Percentiles rank a stretch among this genome's conserved stretches.
These are phyloP conservation scores for Drosophila mercatorum DNA, from an alignment of 2,888 invertebrate genomes.

Conservation along the genomic window DNA sequence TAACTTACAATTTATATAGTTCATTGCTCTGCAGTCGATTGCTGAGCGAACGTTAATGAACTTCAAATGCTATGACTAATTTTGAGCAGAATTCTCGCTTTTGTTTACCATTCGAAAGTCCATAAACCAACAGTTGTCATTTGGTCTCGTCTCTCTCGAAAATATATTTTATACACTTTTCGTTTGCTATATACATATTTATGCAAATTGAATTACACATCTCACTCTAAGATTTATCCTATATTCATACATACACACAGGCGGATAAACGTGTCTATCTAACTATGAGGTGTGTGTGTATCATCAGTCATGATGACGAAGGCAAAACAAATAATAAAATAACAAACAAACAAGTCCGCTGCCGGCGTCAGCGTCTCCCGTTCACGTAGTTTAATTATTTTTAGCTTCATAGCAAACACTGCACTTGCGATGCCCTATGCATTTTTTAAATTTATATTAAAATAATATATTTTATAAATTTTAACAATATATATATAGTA, in stretches of 20 bases:
- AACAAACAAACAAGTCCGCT: slow-evolving; percentile 54
- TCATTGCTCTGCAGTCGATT: slow-evolving; percentile 6
- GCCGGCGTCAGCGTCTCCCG: slow-evolving; percentile 2
- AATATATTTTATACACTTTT: slow-evolving; percentile 3
- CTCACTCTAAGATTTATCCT: slow-evolving; percentile 5
- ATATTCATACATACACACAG: background rate
- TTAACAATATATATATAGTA: background rate
- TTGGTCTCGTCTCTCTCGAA: background rate
- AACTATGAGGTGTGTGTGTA: background rate
- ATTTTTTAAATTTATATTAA: background rate
- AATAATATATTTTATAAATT: background rate
- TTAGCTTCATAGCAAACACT: background rate
- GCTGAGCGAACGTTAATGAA: slow-evolving; percentile 13
- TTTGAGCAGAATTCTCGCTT: slow-evolving; percentile 1
- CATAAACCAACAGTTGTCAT: slow-evolving; percentile 43
- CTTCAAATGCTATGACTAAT: slow-evolving; percentile 28
- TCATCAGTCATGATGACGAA: slow-evolving; percentile 46
- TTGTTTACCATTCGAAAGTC: slow-evolving; percentile 36
- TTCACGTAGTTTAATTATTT: slow-evolving; percentile 5
- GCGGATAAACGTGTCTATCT: background rate
- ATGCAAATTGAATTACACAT: slow-evolving; percentile 16
- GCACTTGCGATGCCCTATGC: background rate
- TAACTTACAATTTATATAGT: background rate
- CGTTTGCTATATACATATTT: slow-evolving; percentile 12
- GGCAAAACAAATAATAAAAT: slow-evolving; percentile 36